Conservation (phyloP, 30 jellyfish, hydroid and myxozoan genomes). For the Pseudorhiza aurosa region DNA sequence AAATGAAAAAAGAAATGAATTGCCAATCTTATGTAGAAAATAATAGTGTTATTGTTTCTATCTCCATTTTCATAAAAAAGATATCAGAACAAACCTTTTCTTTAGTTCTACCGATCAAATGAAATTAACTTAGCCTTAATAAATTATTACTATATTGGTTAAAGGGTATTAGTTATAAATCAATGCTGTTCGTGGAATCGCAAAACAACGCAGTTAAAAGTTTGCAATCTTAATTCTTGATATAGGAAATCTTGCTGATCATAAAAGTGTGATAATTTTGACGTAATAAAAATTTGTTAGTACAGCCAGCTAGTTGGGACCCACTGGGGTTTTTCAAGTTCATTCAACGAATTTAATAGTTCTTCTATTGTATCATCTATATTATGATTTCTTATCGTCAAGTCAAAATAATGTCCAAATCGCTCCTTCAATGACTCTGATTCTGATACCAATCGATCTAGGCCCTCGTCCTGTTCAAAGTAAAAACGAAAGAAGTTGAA, state of each 20-base stretch:
- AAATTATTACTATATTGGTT: no score
- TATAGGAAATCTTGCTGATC: no score
- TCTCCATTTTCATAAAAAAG: no score
- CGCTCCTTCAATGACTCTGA: conserved; percentile 70
- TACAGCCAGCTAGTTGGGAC: conserved; percentile 90
- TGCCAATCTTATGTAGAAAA: no score
- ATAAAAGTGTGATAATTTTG: background rate
- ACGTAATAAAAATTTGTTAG: background rate
- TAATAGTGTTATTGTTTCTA: no score
- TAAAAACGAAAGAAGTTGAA: background rate
- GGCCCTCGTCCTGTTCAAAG: conserved; percentile 78
- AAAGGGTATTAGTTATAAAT: no score
- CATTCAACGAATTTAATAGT: conserved; percentile 37
- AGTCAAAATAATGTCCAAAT: conserved; percentile 80
- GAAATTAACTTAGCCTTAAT: background rate
- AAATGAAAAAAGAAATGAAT: no score
- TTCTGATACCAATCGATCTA: conserved; percentile 77
- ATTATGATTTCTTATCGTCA: conserved; percentile 67
- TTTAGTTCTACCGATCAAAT: no score
- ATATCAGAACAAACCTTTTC: no score
- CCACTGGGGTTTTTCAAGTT: conserved; percentile 77
- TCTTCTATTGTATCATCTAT: conserved; percentile 91
- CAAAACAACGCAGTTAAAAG: no score
- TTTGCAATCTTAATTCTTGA: no score
- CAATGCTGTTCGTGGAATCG: no score